Conservation (phyloP, 1,140 invertebrate species). For the Habropoda laboriosa region DNA sequence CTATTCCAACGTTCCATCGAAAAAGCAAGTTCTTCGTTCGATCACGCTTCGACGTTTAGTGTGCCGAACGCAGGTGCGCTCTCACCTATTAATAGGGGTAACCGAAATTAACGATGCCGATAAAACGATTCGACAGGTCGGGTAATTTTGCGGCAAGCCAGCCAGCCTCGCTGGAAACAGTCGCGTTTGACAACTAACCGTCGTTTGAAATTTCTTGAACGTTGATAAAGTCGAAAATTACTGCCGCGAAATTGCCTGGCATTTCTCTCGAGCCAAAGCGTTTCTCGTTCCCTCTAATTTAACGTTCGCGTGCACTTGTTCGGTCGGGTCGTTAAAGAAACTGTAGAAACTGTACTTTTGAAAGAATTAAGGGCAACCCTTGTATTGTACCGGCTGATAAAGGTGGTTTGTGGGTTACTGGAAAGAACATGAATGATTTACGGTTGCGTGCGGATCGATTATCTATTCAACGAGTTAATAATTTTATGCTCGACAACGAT, state of each 20-base stretch:
- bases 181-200: background rate
- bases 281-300: slow-evolving; percentile 4
- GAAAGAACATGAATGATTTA: background rate
- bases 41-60: background rate
- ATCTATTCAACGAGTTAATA: slow-evolving; percentile 4
- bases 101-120: slow-evolving; percentile 42
- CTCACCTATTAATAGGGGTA: slow-evolving; percentile 43
- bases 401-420: background rate
- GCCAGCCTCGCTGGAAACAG: background rate
- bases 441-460: slow-evolving; percentile 15
- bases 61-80: background rate
- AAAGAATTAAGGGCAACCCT: background rate
- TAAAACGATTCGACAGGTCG: slow-evolving; percentile 16
- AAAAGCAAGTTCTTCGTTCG: slow-evolving; percentile 23
- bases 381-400: background rate
- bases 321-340: background rate
- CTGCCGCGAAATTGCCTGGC: background rate
- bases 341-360: background rate
- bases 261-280: background rate
- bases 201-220: background rate
- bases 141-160: background rate
- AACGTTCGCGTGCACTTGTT: slow-evolving; percentile 10
- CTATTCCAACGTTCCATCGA: background rate
- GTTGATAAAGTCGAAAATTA: background rate
- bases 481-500: slow-evolving; percentile 33